Base-by-base conservation (phyloP, 2,797 vertebrate species). In the Bryconaethiops microstoma region DNA sequence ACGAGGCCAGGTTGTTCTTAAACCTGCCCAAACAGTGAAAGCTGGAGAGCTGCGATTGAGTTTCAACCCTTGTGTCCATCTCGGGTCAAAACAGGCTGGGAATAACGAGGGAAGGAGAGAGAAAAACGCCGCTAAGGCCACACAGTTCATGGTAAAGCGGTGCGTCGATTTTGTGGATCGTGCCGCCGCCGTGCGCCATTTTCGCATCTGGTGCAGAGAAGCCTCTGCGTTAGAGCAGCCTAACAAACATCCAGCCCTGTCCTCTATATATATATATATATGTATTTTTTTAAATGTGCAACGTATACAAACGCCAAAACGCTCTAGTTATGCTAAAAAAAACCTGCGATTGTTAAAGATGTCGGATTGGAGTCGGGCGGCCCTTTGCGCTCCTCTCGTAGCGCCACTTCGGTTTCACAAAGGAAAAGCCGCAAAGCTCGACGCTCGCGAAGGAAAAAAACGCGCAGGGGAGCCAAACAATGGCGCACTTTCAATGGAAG, bases 371-470 rank as follows among this genome's bases (percentile, higher is more conserved):
- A 13, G 39, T 23, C n/a, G 40, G 7, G 63, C 67, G 29, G 71
- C 54, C 71, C 67, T 55, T 73, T 85, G 85, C 81, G 86, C 87
- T 83, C 78, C 86, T 82, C 82, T 89, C 92, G 60, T 42, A 87
- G 84, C 86, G 85, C 82, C 81, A 85, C 74, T 80, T 80, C 76
- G 86, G 82, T 91, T 88, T 91, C 90, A 94, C 94, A 94, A 95
- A 95, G 93, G 90, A 90, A 93, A 92, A 88, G 81, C 88, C 92
- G 91, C 92, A 93, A 93, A 91, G 85, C 62, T 39, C 86, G 71
- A 87, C 83, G 75, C 81, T 78, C 54, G 64, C 82, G 76, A 62
- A 17, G 59, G 70, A 76, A 64, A 42, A 67, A 84, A 85, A 72
- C 73, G 80, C 86, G 87, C 83, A 87, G 67, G 60, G 84, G 8